Base-by-base conservation (phyloP, 2,888 invertebrate species). In the Linnaemya vulpina region DNA sequence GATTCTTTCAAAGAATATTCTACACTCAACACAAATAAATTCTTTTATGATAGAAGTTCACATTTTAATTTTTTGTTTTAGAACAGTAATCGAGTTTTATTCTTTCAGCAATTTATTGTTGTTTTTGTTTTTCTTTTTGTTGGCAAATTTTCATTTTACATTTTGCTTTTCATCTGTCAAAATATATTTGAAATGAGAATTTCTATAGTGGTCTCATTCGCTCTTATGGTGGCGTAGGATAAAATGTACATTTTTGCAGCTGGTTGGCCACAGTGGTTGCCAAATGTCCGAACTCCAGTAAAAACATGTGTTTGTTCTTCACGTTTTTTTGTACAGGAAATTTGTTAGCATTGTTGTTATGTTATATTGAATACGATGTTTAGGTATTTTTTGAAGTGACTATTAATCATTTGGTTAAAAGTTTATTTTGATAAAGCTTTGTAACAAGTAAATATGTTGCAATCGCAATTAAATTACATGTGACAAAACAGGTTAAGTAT, bases 181-280 rank as follows among this genome's bases (percentile, higher is more conserved):
- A 71, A 38, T 35, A 11, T 22, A 49, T 84, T 55, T 79, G 51
- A 79, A 78, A 40, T 38, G 11, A 30, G 25, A 0, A 2, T 63
- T 3, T 3, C 8, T 70, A 78, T 75, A 53, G 60, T 63, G 58
- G 35, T 85, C 78, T 55, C 71, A 71, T 65, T 82, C 35, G 38
- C 43, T 58, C 85, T 46, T 17, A 13, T 22, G 9, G 13, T 11
- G 0, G 1, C 1, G 35, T 20, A 62, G 46, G n/a, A 38, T 13
- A 51, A 58, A 40, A 65, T 22, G 71, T 51, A 38, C 22, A 17
- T 40, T n/a, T 62, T 3, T 15, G 11, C 76, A 84, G 84, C 76
- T 84, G 84, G 43, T 67, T 35, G n/a, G 15, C 40, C 73, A 84
- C 80, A 80, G 80, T 83, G 84, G 76, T 80, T 80, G 76, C 67